Base-by-base conservation (phyloP, 2,888 invertebrate genomes). In the Malthinus flaveolus region DNA sequence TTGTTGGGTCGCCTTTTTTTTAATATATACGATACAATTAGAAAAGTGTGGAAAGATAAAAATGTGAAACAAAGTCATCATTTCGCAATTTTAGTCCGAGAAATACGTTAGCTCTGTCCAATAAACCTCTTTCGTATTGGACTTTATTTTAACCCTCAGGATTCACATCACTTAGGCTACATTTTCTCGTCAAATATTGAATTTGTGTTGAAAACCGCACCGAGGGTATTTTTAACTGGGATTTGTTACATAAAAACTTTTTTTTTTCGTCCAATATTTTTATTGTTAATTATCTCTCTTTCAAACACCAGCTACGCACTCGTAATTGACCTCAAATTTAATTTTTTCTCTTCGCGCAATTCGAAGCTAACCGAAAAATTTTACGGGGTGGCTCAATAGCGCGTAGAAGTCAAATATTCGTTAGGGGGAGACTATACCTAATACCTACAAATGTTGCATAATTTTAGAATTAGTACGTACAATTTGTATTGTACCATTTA, bases 191-290 rank as follows among this genome's bases (percentile, higher is more conserved):
- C 54, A 61, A 61, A 53, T 61, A 61, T 57, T 57, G 65, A 65
- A 66, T 66, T 66, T 64, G 62, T 66, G 59, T 63, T 52, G 56
- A 63, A 60, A 64, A 64, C 58, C 59, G 55, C 64, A 56, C 64
- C 60, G 53, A 39, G 66, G 64, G 66, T 64, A 63, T 66, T 66
- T 66, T 66, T 66, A 66, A 66, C 66, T 65, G 53, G 65, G 63
- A 63, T 66, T 66, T 66, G 48, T 55, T 52, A 55, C 47, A 60
- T 51, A 56, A 56, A 50, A 44, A 35, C 33, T 53, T 36, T 39
- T 49, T 49, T 34, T 48, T 49, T 13, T 49, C 53, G 37, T 49
- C 55, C 2, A 23, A 3, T 3, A 23, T 23, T 23, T 23, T 23
- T 23, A 23, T 5, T 23, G 23, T 23, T 23, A 23, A 23, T 23